These are phyloP conservation scores for Eunapius fragilis DNA, from an alignment of 37 sponge, comb jelly and placozoan species.

Conservation along the genomic window DNA sequence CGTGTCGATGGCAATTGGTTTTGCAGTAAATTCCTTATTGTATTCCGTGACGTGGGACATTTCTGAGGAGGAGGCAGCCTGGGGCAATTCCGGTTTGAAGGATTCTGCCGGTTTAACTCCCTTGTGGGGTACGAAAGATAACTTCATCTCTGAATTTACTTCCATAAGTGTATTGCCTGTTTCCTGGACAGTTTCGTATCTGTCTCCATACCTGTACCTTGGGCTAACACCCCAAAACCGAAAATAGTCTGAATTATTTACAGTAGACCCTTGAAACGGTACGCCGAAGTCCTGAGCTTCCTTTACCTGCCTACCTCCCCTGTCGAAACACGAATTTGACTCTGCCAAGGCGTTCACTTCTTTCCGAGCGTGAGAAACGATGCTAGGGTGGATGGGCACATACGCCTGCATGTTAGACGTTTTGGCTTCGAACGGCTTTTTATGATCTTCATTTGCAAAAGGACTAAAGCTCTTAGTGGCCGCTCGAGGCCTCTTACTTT, in stretches of 20 bases:
- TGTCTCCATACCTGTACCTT: not conserved
- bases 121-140: not conserved
- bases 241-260: not conserved
- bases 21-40: not conserved
- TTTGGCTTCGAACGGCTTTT: not conserved
- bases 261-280: not conserved
- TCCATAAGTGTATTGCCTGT: not conserved
- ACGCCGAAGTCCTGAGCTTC: not conserved
- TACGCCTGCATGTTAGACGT: not conserved
- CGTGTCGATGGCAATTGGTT: not conserved
- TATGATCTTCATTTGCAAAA: not conserved
- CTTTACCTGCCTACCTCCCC: not conserved
- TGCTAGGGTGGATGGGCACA: not conserved
- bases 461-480: not conserved
- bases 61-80: not conserved
- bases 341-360: not conserved
- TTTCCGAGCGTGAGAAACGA: not conserved
- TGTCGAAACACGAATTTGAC: not conserved
- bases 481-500: not conserved
- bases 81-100: not conserved
- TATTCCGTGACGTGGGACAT: not conserved
- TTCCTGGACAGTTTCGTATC: not conserved
- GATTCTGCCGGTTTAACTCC: not conserved
- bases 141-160: not conserved
- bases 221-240: not conserved